Base-by-base conservation (phyloP, 2,888 invertebrate species). In the Erpobdella octoculata region DNA sequence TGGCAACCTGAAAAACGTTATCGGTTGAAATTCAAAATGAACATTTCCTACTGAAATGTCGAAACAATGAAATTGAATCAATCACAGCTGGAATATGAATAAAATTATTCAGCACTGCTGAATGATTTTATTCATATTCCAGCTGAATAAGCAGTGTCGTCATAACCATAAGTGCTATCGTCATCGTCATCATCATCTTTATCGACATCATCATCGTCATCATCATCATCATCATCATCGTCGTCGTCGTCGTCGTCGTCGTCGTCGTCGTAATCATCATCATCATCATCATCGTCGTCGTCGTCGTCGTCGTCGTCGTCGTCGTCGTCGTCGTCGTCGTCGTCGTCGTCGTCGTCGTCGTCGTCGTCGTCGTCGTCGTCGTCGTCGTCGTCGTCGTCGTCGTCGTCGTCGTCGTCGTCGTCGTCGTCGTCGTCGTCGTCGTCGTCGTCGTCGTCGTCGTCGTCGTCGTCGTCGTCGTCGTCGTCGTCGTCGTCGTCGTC, bases 211-310 rank as follows among this genome's bases (percentile, higher is more conserved):
- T 28, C 68, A 46, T 46, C 53, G 25, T 46, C 68, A 68, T 46
- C 68, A 68, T 46, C 68, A 68, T 28, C 46, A 68, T 46, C 68
- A 46, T 46, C 68, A 46, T 46, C 53, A 46, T 28, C 33, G 28
- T 28, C 53, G 28, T 65, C 65, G 3, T 65, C 65, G 21, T 65
- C 67, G 28, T 65, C 65, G 6, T 36, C 65, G 21, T 53, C 53
- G 21, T 53, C 53, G 15, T 53, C 53, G 21, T 53, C 53, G 28
- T 1, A 21, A 12, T 53, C 53, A 12, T 12, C 53, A 18, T 53
- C 53, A 1, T 9, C 12, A n/a, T 53, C 53, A 9, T 53, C 53
- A n/a, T 53, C 53, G 21, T 12, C 18, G 15, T 53, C 53, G 21
- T 53, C 53, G 28, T 53, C 21, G 8, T 53, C 12, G 21, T n/a